Percentiles rank a stretch among this genome's conserved stretches.
These are phyloP conservation scores for Rotaria socialis DNA, from an alignment of 2,888 invertebrate genomes.

Conservation along the genomic window DNA sequence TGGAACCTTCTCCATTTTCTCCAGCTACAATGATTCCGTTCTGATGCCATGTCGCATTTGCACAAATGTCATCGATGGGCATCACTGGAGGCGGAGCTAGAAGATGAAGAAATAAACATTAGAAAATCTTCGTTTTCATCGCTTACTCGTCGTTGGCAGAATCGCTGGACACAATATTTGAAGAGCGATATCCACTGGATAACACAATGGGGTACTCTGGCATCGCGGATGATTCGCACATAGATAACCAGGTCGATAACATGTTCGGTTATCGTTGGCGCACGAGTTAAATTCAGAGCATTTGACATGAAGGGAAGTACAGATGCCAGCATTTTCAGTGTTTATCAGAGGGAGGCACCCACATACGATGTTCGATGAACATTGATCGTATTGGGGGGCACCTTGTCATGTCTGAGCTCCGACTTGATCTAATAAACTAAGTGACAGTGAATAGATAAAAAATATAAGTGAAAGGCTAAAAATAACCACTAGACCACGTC, in stretches of 20 bases:
- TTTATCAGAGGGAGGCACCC: not conserved
- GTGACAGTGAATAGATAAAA: not conserved
- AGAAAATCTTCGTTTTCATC: not conserved
- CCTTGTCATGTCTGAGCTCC: not conserved
- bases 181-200: too few species aligned
- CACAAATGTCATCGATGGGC: not conserved
- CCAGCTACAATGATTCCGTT: not conserved
- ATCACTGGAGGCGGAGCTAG: not conserved
- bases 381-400: not conserved
- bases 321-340: not conserved
- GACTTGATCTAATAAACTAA: not conserved
- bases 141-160: too few species aligned
- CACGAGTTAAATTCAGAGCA: not conserved
- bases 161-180: too few species aligned
- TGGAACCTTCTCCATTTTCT: not conserved
- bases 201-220: too few species aligned
- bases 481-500: not conserved
- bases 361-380: not conserved
- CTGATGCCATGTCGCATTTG: not conserved
- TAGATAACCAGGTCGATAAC: too few species aligned
- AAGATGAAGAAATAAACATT: not conserved
- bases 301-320: not conserved
- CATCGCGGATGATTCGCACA: too few species aligned
- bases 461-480: not conserved
- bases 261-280: not conserved